Evolutionary conservation across 1,140 invertebrate genomes (phyloP), one percentile per base, ranked within the genome.

Genomic region (Orius laevigatus): DNA sequence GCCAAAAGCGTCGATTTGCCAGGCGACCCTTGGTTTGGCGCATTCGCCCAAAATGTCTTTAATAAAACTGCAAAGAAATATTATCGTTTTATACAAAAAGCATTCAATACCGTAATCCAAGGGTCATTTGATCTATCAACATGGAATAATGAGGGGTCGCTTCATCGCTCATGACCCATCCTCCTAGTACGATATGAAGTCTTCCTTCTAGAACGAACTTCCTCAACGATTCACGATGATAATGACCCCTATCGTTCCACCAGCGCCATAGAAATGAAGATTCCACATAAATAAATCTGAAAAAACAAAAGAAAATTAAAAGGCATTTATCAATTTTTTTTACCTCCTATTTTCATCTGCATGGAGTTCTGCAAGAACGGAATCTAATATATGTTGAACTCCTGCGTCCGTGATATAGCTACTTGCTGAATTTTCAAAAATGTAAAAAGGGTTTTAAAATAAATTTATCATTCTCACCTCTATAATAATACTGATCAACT

Each of bases 161-260:
- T 61, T 97, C 93, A 60, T 97, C 93, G 63, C 95, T 91, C 87
- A 93, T 91, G 49, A 75, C 79, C 85, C 86, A 91, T 0, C 78
- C 81, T 0, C 88, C 57, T 19, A 48, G 5, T 9, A 45, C 43
- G 3, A 45, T n/a, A 4, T 45, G 43, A n/a, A 45, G 25, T 16
- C 43, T 45, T 25, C 43, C 43, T n/a, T 19, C 25, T 3, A 15
- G n/a, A 2, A 45, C 18, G n/a, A 45, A 45, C 32, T 12, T 45
- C n/a, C 32, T 45, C 43, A 45, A 31, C 32, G 20, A 31, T 19
- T 45, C 10, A 2, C 43, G 43, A n/a, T 12, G 3, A 12, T 45
- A 58, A 1, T 81, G 74, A n/a, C 68, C 58, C 59, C 93, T 87
- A 12, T 80, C 68, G 9, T 68, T 58, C 80, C 87, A 95, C 94